phyloP scores from a whole-genome alignment of 2,888 invertebrate species.

The Ischnus inquisitorius region DNA sequence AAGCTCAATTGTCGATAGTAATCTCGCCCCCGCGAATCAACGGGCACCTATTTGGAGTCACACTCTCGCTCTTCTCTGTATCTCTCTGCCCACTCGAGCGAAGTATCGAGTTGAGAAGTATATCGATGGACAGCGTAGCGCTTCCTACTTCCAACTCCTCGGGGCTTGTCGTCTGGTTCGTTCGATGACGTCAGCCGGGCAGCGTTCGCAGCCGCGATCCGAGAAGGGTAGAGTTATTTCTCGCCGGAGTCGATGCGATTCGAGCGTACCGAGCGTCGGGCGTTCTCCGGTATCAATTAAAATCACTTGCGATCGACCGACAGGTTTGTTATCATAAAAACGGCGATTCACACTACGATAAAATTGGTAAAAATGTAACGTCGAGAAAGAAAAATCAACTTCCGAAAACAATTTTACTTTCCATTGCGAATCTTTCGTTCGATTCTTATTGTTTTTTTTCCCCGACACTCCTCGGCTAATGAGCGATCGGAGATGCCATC shows the following conservation, averaged over 20 bases:
- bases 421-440: not conserved
- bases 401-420: too few relatives aligned
- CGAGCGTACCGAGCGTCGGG: not conserved
- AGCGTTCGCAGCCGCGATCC: not conserved
- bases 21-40: not conserved
- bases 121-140: not conserved
- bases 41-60: not conserved
- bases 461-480: slow-evolving; percentile 3
- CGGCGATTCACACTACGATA: not conserved
- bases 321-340: not conserved
- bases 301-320: too few relatives aligned
- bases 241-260: not conserved
- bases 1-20: not conserved
- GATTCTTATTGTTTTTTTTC: too few relatives aligned
- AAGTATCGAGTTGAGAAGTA: not conserved
- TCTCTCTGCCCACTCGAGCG: not conserved
- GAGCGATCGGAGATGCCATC: slow-evolving; percentile 5
- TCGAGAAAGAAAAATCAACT: too few relatives aligned
- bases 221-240: not conserved
- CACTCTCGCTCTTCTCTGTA: not conserved
- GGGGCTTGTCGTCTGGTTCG: not conserved
- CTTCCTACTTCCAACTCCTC: not conserved
- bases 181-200: slow-evolving; percentile 11
- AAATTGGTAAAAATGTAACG: too few relatives aligned
- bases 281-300: not conserved